Evolutionary conservation across 2,888 invertebrate genomes (phyloP), one percentile per base, ranked within the genome.

Genomic region (Athetis lepigone): DNA sequence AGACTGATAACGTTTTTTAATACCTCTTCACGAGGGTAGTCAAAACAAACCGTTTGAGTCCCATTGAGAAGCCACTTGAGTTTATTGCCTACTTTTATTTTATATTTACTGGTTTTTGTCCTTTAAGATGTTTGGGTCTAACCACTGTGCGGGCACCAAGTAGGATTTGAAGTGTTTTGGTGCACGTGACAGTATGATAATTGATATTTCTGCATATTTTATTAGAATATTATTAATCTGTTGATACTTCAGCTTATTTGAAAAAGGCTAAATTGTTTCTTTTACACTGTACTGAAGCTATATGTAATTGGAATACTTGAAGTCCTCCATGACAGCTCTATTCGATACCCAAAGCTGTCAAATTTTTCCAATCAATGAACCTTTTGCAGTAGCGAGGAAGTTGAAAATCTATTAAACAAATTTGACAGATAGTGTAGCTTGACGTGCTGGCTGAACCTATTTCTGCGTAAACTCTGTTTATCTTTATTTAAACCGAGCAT

Each of bases 1-100:
- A 65, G 68, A 66, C 81, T 83, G 92, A 93, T 92, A 91, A 90
- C 78, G 60, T 71, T 72, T 89, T 91, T 90, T 90, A 86, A 83
- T 87, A 82, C 83, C 87, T 87, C 89, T 90, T 83, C 84, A 90
- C 77, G 81, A 79, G 84, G 85, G 90, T 86, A 94, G 93, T 93
- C 94, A 93, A 90, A 95, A 95, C 95, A 95, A 95, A 95, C 94
- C 94, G 86, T 95, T 95, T 90, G 90, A 86, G 85, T 79, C 87
- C 85, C 82, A 90, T 91, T 89, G 82, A 85, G 85, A 78, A 71
- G 77, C 90, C 93, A 93, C 95, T 95, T 89, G 92, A 94, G 85
- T 89, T 89, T 90, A 91, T 87, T 82, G 81, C 81, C 85, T 84
- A 70, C 81, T 81, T 88, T 88, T 83, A 86, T 90, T 94, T 91